Evolutionary conservation across 2,797 vertebrate species (phyloP), one percentile per base, ranked within the genome.

Genomic region (Lepilemur septentrionalis): DNA sequence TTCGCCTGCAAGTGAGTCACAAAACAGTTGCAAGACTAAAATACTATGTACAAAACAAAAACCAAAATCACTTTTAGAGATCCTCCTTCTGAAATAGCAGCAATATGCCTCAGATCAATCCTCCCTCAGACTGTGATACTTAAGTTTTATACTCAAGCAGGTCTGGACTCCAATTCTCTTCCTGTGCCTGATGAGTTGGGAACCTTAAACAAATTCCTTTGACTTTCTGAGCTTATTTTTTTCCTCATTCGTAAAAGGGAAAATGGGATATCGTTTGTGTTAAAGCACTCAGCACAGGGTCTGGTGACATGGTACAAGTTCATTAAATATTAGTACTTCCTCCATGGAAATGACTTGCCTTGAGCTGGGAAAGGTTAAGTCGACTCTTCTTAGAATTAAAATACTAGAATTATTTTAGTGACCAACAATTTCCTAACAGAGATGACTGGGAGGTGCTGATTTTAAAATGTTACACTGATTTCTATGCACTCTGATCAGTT

Each of bases 1-100:
- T 88, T 92, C 46, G 48, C 41, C 89, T 52, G 32, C 73, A 85
- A 91, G 43, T 78, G 65, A 93, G 81, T 80, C 82, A 83, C 28
- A 95, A 81, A 32, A 92, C 67, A 63, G 14, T 48, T 38, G 18
- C 23, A 50, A 93, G 43, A 76, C 12, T 82, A 15, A 95, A 91
- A 75, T 43, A 41, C 13, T 73, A 17, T 32, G 65, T 48, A 41
- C 35, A 92, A 85, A 93, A 92, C 23, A 75, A 43, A 79, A 86
- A 38, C 43, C 14, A 22, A 84, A 80, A 86, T 75, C 65, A 84
- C 48, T 85, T 92, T 7, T 50, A 5, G 15, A 79, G 72, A 65
- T 12, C 25, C 7, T 17, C 2, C 22, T 84, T 41, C 4, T 5
- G 46, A 35, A 84, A 52, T 14, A 63, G 18, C 13, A 93, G 32